phyloP scores from a whole-genome alignment of 2,113 vertebrate genomes.

The Ameiurus melas region DNA sequence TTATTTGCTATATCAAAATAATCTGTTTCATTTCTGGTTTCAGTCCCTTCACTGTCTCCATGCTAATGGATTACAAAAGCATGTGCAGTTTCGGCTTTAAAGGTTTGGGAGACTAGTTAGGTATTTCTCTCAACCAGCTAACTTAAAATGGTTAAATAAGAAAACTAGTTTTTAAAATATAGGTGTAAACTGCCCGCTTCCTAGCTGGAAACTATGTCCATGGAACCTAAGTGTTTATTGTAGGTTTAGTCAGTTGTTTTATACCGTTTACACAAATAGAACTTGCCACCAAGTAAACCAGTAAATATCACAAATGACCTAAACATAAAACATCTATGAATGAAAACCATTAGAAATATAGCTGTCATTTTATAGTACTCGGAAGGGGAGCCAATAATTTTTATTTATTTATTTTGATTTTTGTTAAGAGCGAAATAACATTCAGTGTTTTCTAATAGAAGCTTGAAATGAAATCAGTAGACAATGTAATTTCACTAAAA shows the following conservation, averaged over 20 bases:
- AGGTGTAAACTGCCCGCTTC: neutral
- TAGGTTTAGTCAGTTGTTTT: neutral
- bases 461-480: neutral
- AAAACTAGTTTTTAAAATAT: neutral
- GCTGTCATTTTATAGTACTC: neutral
- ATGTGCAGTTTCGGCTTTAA: neutral
- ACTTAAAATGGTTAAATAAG: neutral
- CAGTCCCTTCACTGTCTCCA: neutral
- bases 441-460: neutral
- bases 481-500: neutral
- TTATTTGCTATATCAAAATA: neutral
- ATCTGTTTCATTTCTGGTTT: too few relatives aligned
- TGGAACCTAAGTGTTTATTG: neutral
- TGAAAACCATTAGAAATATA: neutral
- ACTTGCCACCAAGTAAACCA: neutral
- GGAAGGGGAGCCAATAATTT: neutral
- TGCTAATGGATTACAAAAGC: neutral
- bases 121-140: neutral
- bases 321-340: neutral
- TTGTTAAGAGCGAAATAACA: neutral
- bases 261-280: neutral
- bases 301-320: neutral
- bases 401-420: too few relatives aligned
- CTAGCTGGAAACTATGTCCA: neutral
- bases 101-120: neutral